These are phyloP conservation scores for Leptogaster cylindrica DNA, from an alignment of 2,888 invertebrate species.

Conservation along the genomic window DNA sequence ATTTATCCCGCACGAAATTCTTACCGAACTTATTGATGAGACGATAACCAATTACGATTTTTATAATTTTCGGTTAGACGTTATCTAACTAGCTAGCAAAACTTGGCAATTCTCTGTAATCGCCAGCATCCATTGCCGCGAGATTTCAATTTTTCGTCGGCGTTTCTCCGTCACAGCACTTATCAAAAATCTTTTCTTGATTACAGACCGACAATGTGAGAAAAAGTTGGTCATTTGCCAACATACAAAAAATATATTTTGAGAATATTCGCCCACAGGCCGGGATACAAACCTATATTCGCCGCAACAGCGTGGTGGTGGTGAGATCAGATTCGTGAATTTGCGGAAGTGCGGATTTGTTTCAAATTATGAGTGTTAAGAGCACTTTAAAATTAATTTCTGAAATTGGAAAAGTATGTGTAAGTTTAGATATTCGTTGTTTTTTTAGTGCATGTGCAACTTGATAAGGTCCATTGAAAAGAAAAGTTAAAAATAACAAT, in stretches of 20 bases:
- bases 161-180: conserved; percentile 9
- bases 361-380: too few relatives aligned
- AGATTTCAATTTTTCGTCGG: conserved; percentile 8
- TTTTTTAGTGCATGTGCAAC: too few relatives aligned
- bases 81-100: conserved; percentile 6
- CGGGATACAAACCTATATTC: too few relatives aligned
- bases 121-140: conserved; percentile 11
- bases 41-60: not conserved
- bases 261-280: too few relatives aligned
- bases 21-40: not conserved
- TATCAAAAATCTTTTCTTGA: conserved; percentile 1
- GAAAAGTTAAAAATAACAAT: too few relatives aligned
- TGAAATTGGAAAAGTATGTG: too few relatives aligned
- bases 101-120: not conserved
- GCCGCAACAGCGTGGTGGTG: too few relatives aligned
- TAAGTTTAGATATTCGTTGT: too few relatives aligned
- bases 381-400: too few relatives aligned
- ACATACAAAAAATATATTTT: not conserved
- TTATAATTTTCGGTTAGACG: not conserved
- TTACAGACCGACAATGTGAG: conserved; percentile 11
- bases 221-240: not conserved
- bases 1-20: not conserved
- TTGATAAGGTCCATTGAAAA: too few relatives aligned
- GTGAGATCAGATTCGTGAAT: too few relatives aligned
- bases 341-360: too few relatives aligned